Evolutionary conservation across 2,113 vertebrate genomes (phyloP).

Genomic region (Peromyscus leucopus): DNA sequence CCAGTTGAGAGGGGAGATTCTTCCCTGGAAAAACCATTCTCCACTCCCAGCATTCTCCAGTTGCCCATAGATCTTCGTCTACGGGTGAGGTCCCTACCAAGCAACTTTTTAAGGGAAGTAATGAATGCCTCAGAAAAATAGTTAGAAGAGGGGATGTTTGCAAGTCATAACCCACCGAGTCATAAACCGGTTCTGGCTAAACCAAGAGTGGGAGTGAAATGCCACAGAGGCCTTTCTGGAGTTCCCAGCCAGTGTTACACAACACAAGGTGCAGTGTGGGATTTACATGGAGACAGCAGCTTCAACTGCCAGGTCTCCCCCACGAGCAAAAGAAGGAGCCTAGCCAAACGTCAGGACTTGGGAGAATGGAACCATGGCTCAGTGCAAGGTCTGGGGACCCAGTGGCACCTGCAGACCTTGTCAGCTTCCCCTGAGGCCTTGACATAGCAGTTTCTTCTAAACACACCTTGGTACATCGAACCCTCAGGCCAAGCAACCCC

Average conservation of each 20-base stretch:
- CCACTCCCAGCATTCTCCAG: not conserved
- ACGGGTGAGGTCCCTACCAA: not conserved
- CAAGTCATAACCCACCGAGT: not conserved
- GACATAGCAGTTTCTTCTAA: not conserved
- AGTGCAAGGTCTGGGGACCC: rapidly evolving
- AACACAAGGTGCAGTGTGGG: no score
- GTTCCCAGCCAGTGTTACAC: not conserved
- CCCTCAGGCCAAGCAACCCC: no score
- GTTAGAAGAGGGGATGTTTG: slow-evolving; percentile 12
- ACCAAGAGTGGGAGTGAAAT: slow-evolving; percentile 51
- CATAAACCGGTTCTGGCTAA: slow-evolving; percentile 58
- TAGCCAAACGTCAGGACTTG: not conserved
- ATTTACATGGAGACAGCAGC: not conserved
- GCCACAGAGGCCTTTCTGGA: not conserved
- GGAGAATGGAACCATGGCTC: not conserved
- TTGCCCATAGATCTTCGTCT: not conserved
- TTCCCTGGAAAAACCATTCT: not conserved
- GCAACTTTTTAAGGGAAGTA: slow-evolving; percentile 59
- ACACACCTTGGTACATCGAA: not conserved
- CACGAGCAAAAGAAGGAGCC: not conserved
- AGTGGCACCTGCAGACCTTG: not conserved
- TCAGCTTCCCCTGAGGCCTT: not conserved
- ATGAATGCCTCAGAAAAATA: slow-evolving; percentile 28
- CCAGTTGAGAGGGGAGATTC: not conserved
- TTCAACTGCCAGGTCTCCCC: not conserved